Conservation (phyloP, 2,113 vertebrate genomes). For the Chaetura pelagica region DNA sequence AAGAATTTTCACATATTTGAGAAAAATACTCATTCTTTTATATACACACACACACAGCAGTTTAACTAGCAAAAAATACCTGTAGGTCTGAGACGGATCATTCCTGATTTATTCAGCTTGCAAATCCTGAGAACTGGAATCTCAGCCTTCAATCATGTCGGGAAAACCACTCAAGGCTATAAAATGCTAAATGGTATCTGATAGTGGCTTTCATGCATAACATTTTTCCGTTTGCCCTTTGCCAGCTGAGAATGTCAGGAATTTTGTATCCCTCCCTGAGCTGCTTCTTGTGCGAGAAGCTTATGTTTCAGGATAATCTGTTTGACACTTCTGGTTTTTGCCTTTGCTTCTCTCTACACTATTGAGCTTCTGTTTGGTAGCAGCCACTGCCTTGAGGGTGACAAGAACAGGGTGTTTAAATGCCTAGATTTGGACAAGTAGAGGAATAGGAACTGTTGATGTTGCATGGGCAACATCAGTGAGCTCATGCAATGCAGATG, state of each 20-base stretch:
- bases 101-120: not conserved
- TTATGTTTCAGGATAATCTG: not conserved
- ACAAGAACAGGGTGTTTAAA: not conserved
- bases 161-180: not conserved
- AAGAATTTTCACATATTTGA: not conserved
- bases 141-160: not conserved
- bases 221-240: slow-evolving; percentile 58
- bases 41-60: not conserved
- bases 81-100: not conserved
- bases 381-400: not conserved
- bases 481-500: accelerated
- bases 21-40: not conserved
- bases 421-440: not conserved
- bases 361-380: not conserved
- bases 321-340: not conserved
- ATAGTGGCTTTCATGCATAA: slow-evolving; percentile 27
- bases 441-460: not conserved
- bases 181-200: not conserved
- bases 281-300: not conserved
- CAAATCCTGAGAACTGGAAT: not conserved
- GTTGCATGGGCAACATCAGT: accelerated
- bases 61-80: not conserved
- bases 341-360: not conserved
- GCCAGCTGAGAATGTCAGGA: slow-evolving; percentile 71
- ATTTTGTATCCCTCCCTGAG: slow-evolving; percentile 28